These are phyloP conservation scores for Chionomys nivalis DNA, from an alignment of 2,113 vertebrate genomes.

Conservation along the genomic window DNA sequence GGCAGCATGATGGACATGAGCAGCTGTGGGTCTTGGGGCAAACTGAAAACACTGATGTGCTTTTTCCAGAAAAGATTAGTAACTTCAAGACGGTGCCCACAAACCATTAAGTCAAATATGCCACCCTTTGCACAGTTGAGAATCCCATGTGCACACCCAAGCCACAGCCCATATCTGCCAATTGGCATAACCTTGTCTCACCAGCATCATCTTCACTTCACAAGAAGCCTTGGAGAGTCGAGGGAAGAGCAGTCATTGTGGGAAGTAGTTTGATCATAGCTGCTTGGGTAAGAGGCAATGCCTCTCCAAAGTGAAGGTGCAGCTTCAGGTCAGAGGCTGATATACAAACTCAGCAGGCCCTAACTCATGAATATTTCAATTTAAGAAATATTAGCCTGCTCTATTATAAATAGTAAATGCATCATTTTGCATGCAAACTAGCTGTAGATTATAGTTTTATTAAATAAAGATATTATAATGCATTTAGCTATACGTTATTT, in stretches of 20 bases:
- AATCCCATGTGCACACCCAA: neutral
- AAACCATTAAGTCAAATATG: neutral
- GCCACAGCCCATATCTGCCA: neutral
- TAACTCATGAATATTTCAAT: neutral
- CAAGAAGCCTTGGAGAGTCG: neutral
- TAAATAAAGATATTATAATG: neutral
- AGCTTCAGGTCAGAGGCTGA: neutral
- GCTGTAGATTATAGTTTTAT: constrained; percentile 46
- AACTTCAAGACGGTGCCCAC: neutral
- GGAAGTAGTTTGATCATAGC: neutral
- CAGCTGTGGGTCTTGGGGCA: neutral
- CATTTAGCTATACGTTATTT: neutral
- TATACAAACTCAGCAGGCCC: neutral
- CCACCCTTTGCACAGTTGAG: neutral
- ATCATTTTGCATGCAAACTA: constrained; percentile 31
- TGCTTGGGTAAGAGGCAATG: neutral
- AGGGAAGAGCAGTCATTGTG: neutral
- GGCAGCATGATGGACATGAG: neutral
- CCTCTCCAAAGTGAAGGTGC: neutral
- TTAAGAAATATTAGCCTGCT: constrained; percentile 44
- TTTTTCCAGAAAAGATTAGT: neutral
- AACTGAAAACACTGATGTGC: neutral
- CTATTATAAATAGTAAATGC: neutral
- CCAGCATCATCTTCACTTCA: neutral
- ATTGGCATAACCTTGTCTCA: neutral